Conservation (phyloP, 2,797 vertebrate genomes). For the Valencia hispanica region DNA sequence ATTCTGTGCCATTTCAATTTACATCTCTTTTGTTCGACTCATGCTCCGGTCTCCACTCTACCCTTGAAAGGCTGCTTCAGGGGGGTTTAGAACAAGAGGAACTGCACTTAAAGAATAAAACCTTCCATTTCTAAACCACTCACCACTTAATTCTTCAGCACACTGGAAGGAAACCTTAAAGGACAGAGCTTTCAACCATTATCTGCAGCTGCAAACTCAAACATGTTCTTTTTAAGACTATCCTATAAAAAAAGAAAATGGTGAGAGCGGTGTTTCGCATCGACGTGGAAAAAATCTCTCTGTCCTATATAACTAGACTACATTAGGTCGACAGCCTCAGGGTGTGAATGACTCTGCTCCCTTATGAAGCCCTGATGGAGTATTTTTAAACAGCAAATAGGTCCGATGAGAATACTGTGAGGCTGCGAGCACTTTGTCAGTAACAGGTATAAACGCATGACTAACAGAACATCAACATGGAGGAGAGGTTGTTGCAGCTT, state of each 20-base stretch:
- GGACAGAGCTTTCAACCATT: constrained; percentile 47
- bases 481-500: constrained; percentile 59
- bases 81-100: constrained; percentile 57
- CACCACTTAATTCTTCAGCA: constrained; percentile 64
- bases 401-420: constrained; percentile 62
- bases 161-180: constrained; percentile 46
- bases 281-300: constrained; percentile 36
- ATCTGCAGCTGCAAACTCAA: constrained; percentile 11
- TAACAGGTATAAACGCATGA: constrained; percentile 71
- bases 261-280: constrained; percentile 15
- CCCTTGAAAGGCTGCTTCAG: constrained; percentile 59
- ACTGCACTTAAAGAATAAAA: constrained; percentile 77
- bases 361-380: constrained; percentile 65
- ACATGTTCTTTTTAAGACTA: constrained; percentile 22
- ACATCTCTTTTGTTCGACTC: constrained; percentile 64
- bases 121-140: constrained; percentile 75
- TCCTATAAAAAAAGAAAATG: constrained; percentile 3
- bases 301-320: constrained; percentile 66
- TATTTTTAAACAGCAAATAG: constrained; percentile 78
- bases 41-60: constrained; percentile 51
- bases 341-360: constrained; percentile 65
- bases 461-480: constrained; percentile 57
- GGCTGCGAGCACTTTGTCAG: constrained; percentile 54
- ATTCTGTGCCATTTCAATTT: constrained; percentile 56
- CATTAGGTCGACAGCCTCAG: constrained; percentile 56